A percentile compares a stretch with the other conserved stretches of the same genome.
These are phyloP conservation scores for Corbicula japonica DNA, from an alignment of 2,888 invertebrate species.

Conservation along the genomic window DNA sequence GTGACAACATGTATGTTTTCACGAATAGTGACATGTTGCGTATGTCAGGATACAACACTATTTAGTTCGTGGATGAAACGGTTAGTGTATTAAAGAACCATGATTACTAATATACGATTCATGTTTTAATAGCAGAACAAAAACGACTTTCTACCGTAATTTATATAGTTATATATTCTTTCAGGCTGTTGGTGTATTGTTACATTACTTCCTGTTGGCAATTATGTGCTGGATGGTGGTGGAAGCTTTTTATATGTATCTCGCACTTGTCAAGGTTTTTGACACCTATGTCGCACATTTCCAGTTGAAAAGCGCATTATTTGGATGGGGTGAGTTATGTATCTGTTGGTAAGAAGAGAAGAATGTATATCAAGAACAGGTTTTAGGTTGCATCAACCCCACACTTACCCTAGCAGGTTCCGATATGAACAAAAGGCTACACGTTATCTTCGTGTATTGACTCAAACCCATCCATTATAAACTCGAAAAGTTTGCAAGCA, in stretches of 20 bases:
- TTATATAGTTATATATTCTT: conserved; percentile 6
- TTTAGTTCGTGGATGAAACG: too few relatives aligned
- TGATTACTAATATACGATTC: too few relatives aligned
- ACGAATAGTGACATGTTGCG: too few relatives aligned
- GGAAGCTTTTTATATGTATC: conserved; percentile 88
- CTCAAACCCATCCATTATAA: too few relatives aligned
- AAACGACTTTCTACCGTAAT: neutral
- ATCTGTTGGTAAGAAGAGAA: too few relatives aligned
- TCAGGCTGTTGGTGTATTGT: conserved; percentile 84
- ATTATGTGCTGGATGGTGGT: conserved; percentile 87
- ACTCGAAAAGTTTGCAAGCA: too few relatives aligned
- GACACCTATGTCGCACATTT: conserved; percentile 87
- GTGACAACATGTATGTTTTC: too few relatives aligned
- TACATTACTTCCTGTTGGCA: conserved; percentile 87
- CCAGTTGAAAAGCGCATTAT: conserved; percentile 86
- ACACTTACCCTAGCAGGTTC: too few relatives aligned
- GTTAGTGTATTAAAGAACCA: too few relatives aligned
- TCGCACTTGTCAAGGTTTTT: conserved; percentile 88
- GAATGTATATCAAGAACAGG: neutral
- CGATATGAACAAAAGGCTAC: too few relatives aligned
- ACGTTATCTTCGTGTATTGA: too few relatives aligned
- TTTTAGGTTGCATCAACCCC: neutral
- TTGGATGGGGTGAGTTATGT: conserved; percentile 87
- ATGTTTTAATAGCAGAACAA: neutral
- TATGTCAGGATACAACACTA: too few relatives aligned